phyloP scores from a whole-genome alignment of 2,113 vertebrate genomes.

The Leptobrachium leishanense region DNA sequence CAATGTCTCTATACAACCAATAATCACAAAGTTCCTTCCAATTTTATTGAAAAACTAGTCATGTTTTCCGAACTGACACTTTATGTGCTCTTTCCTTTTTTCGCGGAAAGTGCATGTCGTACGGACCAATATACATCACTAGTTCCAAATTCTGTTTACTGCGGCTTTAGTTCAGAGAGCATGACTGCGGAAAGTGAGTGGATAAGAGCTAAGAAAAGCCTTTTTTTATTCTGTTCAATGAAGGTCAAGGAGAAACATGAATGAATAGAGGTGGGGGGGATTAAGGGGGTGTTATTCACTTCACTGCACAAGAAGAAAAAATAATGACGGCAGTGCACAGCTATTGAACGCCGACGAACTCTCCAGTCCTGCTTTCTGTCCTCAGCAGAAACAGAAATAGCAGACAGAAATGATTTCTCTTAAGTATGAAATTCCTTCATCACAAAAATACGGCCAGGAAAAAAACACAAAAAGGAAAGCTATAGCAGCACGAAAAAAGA shows the following conservation, averaged over 20 bases:
- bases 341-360: background rate
- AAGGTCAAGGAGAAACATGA: conserved; percentile 29
- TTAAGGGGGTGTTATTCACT: background rate
- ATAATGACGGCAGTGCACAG: background rate
- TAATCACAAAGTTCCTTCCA: too few relatives aligned
- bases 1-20: too few relatives aligned
- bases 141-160: too few relatives aligned
- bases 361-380: background rate
- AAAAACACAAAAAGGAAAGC: background rate
- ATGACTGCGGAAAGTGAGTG: background rate
- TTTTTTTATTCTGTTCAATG: background rate
- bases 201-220: background rate
- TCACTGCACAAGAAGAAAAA: conserved; percentile 4
- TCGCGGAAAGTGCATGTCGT: too few relatives aligned
- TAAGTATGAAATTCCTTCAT: background rate
- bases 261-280: background rate
- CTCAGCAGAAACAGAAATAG: background rate
- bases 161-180: too few relatives aligned
- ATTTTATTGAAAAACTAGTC: too few relatives aligned
- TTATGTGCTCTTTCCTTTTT: too few relatives aligned
- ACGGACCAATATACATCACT: too few relatives aligned
- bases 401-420: background rate
- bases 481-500: background rate
- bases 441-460: background rate
- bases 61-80: too few relatives aligned